These are phyloP conservation scores for Sceliomorpha sp. DNA, from an alignment of 2,888 invertebrate genomes.

Conservation along the genomic window DNA sequence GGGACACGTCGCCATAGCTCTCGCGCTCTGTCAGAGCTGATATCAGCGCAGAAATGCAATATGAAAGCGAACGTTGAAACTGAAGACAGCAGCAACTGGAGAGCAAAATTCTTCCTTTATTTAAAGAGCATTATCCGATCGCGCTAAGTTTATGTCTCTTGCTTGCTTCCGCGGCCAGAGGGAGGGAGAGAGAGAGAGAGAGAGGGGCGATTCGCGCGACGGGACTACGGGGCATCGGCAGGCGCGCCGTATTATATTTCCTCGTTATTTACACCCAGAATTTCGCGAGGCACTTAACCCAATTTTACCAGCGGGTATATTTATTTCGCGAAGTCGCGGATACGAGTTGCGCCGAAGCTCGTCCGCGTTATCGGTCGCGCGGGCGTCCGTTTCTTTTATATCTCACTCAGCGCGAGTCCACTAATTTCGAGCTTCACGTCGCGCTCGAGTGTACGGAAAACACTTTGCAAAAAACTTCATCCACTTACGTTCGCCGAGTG, in stretches of 20 bases:
- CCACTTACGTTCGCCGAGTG: constrained; percentile 26
- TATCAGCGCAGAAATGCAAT: constrained; percentile 36
- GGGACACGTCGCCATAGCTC: too few species aligned
- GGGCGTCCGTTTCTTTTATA: constrained; percentile 60
- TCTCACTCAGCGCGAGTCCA: constrained; percentile 13
- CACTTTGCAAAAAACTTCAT: constrained; percentile 38
- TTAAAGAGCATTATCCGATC: constrained; percentile 47
- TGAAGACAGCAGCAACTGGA: constrained; percentile 19
- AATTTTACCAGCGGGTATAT: constrained; percentile 60
- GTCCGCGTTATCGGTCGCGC: constrained; percentile 37
- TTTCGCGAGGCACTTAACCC: constrained; percentile 68
- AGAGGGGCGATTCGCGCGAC: constrained; percentile 29
- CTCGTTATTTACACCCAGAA: constrained; percentile 36
- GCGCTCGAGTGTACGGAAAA: constrained; percentile 32
- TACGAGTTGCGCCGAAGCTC: constrained; percentile 47
- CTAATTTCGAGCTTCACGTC: constrained; percentile 23
- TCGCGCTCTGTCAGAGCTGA: not conserved
- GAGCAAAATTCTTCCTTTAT: constrained; percentile 47
- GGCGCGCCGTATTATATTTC: constrained; percentile 38
- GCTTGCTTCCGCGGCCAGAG: too few species aligned
- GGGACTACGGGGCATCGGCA: constrained; percentile 7
- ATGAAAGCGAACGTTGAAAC: constrained; percentile 25
- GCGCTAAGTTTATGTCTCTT: constrained; percentile 34
- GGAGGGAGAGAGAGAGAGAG: too few species aligned
- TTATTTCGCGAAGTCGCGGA: constrained; percentile 33